Evolutionary conservation across 2,888 invertebrate genomes (phyloP).

Genomic region (Morpho helenor): DNA sequence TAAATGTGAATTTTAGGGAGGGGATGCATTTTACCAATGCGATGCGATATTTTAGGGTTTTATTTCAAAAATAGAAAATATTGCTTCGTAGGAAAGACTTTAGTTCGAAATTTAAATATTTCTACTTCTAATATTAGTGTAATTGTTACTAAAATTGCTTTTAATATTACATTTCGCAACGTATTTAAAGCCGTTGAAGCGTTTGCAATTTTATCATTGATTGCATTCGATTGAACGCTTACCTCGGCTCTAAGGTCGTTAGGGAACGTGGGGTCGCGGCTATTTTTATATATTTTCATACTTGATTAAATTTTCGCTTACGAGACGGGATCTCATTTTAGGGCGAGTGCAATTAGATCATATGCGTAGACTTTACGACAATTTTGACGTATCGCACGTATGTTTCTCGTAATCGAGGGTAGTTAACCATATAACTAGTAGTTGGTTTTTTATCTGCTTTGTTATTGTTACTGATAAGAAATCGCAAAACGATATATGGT

Average conservation of each 20-base stretch:
- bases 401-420: not conserved
- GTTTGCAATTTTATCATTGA: constrained; percentile 58
- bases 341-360: no score
- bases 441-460: constrained; percentile 4
- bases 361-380: no score
- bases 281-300: constrained; percentile 52
- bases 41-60: constrained; percentile 67
- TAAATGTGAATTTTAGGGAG: constrained; percentile 71
- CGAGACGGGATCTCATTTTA: constrained; percentile 29
- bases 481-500: constrained; percentile 8
- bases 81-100: no score
- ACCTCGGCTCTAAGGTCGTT: constrained; percentile 55
- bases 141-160: constrained; percentile 13
- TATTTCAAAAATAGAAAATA: constrained; percentile 18
- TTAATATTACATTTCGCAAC: constrained; percentile 25
- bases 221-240: constrained; percentile 64
- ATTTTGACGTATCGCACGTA: no score
- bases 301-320: constrained; percentile 29
- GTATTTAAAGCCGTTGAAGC: constrained; percentile 36
- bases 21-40: constrained; percentile 74
- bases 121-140: not conserved
- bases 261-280: constrained; percentile 42
- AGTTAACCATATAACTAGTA: not conserved
- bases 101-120: no score
- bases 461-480: constrained; percentile 22